Base-by-base conservation (phyloP, 2,888 invertebrate species). In the Pandemis corylana region DNA sequence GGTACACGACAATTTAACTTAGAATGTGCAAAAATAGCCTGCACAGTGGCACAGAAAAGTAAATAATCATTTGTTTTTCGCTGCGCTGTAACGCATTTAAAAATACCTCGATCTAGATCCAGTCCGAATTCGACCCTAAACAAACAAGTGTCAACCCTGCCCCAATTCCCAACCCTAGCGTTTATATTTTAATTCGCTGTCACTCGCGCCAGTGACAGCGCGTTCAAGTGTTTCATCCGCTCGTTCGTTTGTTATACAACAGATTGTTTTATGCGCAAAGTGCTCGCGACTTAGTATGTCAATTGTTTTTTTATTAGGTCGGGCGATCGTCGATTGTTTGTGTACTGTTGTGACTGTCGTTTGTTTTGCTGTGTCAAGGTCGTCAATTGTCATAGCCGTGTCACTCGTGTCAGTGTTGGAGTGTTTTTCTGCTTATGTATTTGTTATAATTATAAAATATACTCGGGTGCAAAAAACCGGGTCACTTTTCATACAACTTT, bases 201-300 rank as follows among this genome's bases (percentile, higher is more conserved):
- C 79, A 78, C 70, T 68, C 74, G 78, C 77, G 71, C 72, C 78
- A 76, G 79, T 78, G 81, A 81, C 82, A 83, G 82, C 77, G 79
- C 80, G 80, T 73, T 80, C 80, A 82, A 85, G 80, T 86, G 87
- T 83, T 84, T 81, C 85, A 66, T 71, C 56, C 53, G 87, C 89
- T 86, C 89, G 85, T 89, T 86, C 65, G 73, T 73, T 68, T 71
- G 71, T 64, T 84, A 82, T 81, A 86, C 86, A 86, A 86, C 89
- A 89, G 87, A 89, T 89, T 90, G 90, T 85, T 87, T 88, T 83
- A 87, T 85, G 78, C 76, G 79, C 77, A 75, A 76, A 77, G 77
- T 78, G 71, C 72, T 75, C 71, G 67, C 70, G 68, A 65, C 64
- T 62, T 28, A 28, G 71, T 56, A 74, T 75, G 72, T 71, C 68